These are phyloP conservation scores for Xyrichtys novacula DNA, from an alignment of 2,797 vertebrate species.

Conservation along the genomic window DNA sequence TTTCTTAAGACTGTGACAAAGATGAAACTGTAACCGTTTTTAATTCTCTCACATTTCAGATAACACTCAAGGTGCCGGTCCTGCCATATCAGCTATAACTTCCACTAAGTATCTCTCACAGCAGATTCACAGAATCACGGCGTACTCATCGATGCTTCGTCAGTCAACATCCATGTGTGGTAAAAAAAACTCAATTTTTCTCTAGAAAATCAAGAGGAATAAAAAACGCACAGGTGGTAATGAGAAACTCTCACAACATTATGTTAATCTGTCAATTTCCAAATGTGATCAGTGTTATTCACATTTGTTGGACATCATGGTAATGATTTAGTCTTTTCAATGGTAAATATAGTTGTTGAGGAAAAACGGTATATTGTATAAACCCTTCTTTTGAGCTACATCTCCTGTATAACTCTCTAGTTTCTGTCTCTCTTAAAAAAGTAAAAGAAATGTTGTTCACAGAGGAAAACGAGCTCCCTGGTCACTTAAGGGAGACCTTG, in stretches of 20 bases:
- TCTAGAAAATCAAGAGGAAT: neutral
- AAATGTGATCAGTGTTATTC: too few relatives aligned
- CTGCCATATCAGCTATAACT: slow-evolving; percentile 10
- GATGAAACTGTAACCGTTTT: neutral
- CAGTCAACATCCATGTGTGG: neutral
- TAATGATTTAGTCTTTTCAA: too few relatives aligned
- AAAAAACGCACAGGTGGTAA: slow-evolving; percentile 36
- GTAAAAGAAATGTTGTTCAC: neutral
- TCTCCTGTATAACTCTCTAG: neutral
- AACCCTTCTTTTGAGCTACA: too few relatives aligned
- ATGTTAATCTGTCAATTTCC: too few relatives aligned
- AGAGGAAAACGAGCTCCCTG: slow-evolving; percentile 29
- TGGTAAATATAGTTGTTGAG: too few relatives aligned
- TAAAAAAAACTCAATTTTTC: neutral
- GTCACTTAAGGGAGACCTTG: slow-evolving; percentile 24
- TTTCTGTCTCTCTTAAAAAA: neutral
- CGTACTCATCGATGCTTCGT: neutral
- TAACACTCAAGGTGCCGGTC: fast-evolving
- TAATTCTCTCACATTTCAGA: slow-evolving; percentile 16
- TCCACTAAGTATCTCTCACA: slow-evolving; percentile 29
- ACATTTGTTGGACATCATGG: too few relatives aligned
- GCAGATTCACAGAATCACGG: neutral
- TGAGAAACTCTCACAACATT: neutral
- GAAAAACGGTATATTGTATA: too few relatives aligned
- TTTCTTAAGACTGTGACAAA: neutral